A percentile compares a stretch with the other conserved stretches of the same genome.
Evolutionary conservation across 2,888 invertebrate genomes (phyloP).

Genomic region (Odontocerum albicorne): DNA sequence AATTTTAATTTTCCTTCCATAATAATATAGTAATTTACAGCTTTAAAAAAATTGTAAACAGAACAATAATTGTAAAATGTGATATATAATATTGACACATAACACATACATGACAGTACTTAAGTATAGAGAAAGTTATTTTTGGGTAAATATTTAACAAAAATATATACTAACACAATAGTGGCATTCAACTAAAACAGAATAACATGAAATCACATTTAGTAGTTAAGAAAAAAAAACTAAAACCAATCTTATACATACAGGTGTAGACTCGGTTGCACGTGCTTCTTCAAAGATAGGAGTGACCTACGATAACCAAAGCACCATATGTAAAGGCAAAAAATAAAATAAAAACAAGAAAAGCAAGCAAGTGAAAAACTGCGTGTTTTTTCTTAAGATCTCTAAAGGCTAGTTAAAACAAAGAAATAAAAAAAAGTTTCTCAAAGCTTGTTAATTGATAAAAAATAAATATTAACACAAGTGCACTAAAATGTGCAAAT

Average conservation of each 20-base stretch:
- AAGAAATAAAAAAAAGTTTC: too few relatives aligned
- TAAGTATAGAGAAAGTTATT: too few relatives aligned
- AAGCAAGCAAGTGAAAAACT: slow-evolving; percentile 3
- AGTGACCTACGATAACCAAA: slow-evolving; percentile 66
- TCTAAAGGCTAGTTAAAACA: background rate
- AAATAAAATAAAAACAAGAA: slow-evolving; percentile 19
- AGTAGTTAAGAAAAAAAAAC: slow-evolving; percentile 20
- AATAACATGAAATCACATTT: background rate
- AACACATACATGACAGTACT: too few relatives aligned
- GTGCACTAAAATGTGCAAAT: slow-evolving; percentile 4
- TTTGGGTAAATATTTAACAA: background rate
- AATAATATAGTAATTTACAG: too few relatives aligned
- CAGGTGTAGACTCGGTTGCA: slow-evolving; percentile 66
- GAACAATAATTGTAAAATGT: too few relatives aligned
- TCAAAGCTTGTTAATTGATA: too few relatives aligned
- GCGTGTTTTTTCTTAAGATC: background rate
- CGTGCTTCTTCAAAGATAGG: slow-evolving; percentile 49
- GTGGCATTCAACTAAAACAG: background rate
- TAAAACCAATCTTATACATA: slow-evolving; percentile 59
- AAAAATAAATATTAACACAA: slow-evolving; percentile 1
- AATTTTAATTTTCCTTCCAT: too few relatives aligned
- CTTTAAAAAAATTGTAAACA: too few relatives aligned
- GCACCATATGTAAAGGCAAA: slow-evolving; percentile 44
- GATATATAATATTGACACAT: too few relatives aligned
- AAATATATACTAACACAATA: background rate